phyloP scores from a whole-genome alignment of 37 sponge, comb jelly and placozoan species.

The Beroe forskalii region DNA sequence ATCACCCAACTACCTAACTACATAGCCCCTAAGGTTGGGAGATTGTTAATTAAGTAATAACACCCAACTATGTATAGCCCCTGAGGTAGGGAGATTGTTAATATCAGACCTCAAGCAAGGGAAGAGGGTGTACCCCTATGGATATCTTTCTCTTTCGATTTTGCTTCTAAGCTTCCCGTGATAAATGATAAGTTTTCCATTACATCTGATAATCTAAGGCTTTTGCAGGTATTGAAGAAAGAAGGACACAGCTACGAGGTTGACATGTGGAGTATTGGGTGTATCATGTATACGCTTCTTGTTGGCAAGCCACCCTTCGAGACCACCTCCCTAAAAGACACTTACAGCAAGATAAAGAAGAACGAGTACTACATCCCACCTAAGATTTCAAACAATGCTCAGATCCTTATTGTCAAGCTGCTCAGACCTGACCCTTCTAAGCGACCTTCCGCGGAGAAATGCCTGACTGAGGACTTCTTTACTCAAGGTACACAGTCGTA shows the following conservation, averaged over 20 bases:
- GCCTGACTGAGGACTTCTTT: conserved; percentile 82
- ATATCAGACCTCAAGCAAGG: too few relatives aligned
- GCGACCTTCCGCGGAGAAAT: conserved; percentile 74
- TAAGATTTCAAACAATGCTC: conserved; percentile 72
- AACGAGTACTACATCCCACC: conserved; percentile 88
- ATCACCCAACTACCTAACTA: too few relatives aligned
- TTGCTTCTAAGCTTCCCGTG: too few relatives aligned
- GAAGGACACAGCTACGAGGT: conserved; percentile 95
- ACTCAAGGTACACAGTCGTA: conserved; percentile 67
- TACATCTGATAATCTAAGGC: too few relatives aligned
- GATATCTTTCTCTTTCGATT: too few relatives aligned
- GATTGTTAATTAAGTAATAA: too few relatives aligned
- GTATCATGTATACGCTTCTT: conserved; percentile 75
- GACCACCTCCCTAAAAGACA: conserved; percentile 84
- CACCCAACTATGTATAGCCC: too few relatives aligned
- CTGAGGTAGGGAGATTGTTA: too few relatives aligned
- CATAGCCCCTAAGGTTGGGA: too few relatives aligned
- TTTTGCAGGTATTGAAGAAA: conserved; percentile 77
- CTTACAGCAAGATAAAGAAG: conserved; percentile 79
- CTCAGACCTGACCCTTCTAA: conserved; percentile 74
- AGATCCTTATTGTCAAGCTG: conserved; percentile 74
- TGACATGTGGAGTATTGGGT: conserved; percentile 92
- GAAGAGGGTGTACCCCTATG: too few relatives aligned
- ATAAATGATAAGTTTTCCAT: too few relatives aligned
- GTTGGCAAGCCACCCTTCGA: conserved; percentile 93